A percentile compares a stretch with the other conserved stretches of the same genome.
Evolutionary conservation across 30 jellyfish, hydroid and myxozoan species (phyloP).

Genomic region (Cassiopea xamachana): DNA sequence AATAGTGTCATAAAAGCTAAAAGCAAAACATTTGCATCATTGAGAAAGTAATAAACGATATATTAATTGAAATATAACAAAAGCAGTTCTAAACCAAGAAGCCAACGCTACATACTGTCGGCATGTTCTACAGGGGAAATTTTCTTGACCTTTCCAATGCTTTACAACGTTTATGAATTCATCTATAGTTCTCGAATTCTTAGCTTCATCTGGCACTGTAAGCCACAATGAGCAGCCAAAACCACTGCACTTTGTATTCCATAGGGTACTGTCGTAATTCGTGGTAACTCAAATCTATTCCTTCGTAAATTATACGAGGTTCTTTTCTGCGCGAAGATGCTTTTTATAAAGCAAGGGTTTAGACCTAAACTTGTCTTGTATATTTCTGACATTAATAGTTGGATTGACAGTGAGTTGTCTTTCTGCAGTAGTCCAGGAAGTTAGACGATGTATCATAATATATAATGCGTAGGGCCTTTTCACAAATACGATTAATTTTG

Average conservation of each 20-base stretch:
- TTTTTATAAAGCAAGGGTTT: neutral
- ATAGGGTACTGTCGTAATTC: neutral
- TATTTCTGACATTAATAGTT: neutral
- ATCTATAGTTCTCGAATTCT: neutral
- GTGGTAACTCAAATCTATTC: neutral
- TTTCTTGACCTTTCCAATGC: neutral
- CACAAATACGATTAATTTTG: neutral
- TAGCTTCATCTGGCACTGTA: neutral
- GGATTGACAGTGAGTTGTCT: neutral
- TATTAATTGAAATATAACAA: too few species aligned
- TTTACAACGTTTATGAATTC: neutral
- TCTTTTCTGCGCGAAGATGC: neutral
- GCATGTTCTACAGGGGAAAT: neutral
- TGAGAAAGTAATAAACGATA: too few species aligned
- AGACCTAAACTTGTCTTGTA: neutral
- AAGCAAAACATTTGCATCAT: too few species aligned
- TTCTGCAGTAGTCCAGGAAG: neutral
- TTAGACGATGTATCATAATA: neutral
- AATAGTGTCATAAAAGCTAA: too few species aligned
- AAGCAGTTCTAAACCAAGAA: too few species aligned
- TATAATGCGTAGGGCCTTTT: neutral
- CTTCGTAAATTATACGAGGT: neutral
- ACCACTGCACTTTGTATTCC: neutral
- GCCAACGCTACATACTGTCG: neutral
- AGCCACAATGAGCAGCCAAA: neutral